Percentiles rank a stretch among this genome's conserved stretches.
Evolutionary conservation across 2,888 invertebrate genomes (phyloP).

Genomic region (Spicauda simplicius): DNA sequence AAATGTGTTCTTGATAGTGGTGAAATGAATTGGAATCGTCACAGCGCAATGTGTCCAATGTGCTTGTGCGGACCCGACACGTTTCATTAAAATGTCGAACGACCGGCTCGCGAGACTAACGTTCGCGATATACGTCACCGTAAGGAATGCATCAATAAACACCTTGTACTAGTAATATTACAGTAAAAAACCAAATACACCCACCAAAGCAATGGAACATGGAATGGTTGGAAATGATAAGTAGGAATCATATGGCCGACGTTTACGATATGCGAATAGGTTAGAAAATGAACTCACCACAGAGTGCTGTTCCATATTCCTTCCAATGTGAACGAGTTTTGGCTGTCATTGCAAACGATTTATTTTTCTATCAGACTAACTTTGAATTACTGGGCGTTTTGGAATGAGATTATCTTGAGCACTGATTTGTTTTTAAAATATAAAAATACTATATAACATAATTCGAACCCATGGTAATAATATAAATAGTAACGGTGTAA

Average conservation of each 20-base stretch:
- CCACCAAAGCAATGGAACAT: slow-evolving; percentile 4
- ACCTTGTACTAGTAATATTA: slow-evolving; percentile 20
- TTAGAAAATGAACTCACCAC: slow-evolving; percentile 79
- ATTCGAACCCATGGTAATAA: slow-evolving; percentile 77
- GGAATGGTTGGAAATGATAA: slow-evolving; percentile 13
- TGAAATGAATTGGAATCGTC: slow-evolving; percentile 10
- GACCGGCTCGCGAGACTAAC: slow-evolving; percentile 39
- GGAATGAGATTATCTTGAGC: slow-evolving; percentile 85
- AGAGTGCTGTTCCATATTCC: slow-evolving; percentile 84
- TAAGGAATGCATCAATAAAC: slow-evolving; percentile 38
- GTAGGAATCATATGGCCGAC: slow-evolving; percentile 60
- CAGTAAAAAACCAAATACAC: slow-evolving; percentile 16
- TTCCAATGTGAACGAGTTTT: slow-evolving; percentile 84
- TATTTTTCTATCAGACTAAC: slow-evolving; percentile 58
- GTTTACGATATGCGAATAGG: slow-evolving; percentile 60
- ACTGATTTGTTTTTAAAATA: slow-evolving; percentile 71
- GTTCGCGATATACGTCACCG: slow-evolving; percentile 45
- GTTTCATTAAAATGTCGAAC: slow-evolving; percentile 46
- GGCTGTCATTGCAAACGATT: slow-evolving; percentile 75
- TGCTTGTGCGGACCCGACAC: slow-evolving; percentile 40
- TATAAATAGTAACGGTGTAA: slow-evolving; percentile 74
- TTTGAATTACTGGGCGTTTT: slow-evolving; percentile 69
- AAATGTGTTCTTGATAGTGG: slow-evolving; percentile 10
- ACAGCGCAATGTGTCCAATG: slow-evolving; percentile 9
- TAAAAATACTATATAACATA: slow-evolving; percentile 70